A percentile compares a stretch with the other conserved stretches of the same genome.
Conservation (phyloP, 2,113 vertebrate species). For the Gavia stellata region DNA sequence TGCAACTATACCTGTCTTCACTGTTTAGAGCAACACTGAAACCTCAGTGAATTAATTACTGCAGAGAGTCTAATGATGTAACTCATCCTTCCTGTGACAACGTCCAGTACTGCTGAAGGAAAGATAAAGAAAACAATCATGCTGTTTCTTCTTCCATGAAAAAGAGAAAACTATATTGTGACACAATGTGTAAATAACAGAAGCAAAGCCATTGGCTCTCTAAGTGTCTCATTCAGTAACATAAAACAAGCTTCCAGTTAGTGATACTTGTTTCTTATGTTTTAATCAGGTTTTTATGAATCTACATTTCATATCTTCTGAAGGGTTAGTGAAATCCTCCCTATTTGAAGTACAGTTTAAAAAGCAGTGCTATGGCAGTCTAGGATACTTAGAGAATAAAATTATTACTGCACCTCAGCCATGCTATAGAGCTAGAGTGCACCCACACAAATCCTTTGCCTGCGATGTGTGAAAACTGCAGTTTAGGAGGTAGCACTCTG, state of each 20-base stretch:
- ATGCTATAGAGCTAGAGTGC: not conserved
- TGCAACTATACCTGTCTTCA: not conserved
- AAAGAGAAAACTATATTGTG: constrained; percentile 6
- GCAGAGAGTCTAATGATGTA: constrained; percentile 5
- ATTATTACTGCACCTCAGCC: not conserved
- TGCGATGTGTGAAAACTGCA: not conserved
- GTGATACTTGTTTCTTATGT: not conserved
- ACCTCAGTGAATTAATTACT: constrained; percentile 2
- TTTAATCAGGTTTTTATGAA: constrained; percentile 12
- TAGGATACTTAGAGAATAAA: not conserved
- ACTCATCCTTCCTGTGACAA: constrained; percentile 11
- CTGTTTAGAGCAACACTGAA: not conserved
- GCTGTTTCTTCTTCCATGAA: constrained; percentile 4
- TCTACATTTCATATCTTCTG: not conserved
- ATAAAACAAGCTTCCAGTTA: not conserved
- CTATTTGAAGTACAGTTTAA: not conserved
- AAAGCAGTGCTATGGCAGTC: not conserved
- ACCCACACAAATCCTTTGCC: not conserved
- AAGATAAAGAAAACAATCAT: constrained; percentile 27
- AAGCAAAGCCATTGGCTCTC: not conserved
- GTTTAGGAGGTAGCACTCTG: not conserved
- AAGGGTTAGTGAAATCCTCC: not conserved
- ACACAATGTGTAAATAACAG: not conserved
- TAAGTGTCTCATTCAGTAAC: not conserved
- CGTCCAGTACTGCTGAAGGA: not conserved